Conservation (phyloP, 2,113 vertebrate genomes). For the Python bivittatus region DNA sequence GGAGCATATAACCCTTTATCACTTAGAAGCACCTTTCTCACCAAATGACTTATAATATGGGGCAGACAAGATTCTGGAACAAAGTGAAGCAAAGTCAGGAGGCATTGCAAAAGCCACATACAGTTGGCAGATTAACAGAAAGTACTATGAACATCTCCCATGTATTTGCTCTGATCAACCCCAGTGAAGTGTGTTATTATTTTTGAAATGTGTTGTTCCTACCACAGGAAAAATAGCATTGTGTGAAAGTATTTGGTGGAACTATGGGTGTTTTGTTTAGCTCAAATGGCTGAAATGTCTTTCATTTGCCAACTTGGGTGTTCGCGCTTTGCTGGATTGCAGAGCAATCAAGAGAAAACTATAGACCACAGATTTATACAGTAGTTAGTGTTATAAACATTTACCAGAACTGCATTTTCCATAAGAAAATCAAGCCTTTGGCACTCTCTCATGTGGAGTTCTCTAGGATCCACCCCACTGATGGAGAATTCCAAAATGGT, state of each 20-base stretch:
- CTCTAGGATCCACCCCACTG: slow-evolving; percentile 39
- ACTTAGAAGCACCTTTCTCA: background rate
- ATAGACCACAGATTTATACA: slow-evolving; percentile 53
- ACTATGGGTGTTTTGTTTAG: background rate
- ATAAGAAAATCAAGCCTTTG: slow-evolving; percentile 55
- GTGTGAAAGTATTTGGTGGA: background rate
- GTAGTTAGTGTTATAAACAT: slow-evolving; percentile 53
- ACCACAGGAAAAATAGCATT: slow-evolving; percentile 30
- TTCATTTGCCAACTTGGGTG: slow-evolving; percentile 16
- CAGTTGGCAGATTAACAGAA: slow-evolving; percentile 43
- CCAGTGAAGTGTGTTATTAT: slow-evolving; percentile 36
- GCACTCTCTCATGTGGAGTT: slow-evolving; percentile 45
- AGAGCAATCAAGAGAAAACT: slow-evolving; percentile 41
- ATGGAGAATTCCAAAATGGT: slow-evolving; percentile 55
- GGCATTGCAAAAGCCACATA: slow-evolving; percentile 35
- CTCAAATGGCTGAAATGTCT: slow-evolving; percentile 7
- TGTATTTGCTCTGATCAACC: slow-evolving; percentile 39
- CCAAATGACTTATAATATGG: slow-evolving; percentile 22
- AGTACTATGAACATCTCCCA: background rate
- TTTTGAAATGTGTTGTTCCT: slow-evolving; percentile 30
- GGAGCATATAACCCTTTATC: background rate
- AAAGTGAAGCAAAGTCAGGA: slow-evolving; percentile 37
- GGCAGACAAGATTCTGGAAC: slow-evolving; percentile 51
- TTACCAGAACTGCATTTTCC: slow-evolving; percentile 18
- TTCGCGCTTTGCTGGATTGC: slow-evolving; percentile 35